Evolutionary conservation across 2,888 invertebrate species (phyloP), one percentile per base, ranked within the genome.

Genomic region (Tenthredo notha): DNA sequence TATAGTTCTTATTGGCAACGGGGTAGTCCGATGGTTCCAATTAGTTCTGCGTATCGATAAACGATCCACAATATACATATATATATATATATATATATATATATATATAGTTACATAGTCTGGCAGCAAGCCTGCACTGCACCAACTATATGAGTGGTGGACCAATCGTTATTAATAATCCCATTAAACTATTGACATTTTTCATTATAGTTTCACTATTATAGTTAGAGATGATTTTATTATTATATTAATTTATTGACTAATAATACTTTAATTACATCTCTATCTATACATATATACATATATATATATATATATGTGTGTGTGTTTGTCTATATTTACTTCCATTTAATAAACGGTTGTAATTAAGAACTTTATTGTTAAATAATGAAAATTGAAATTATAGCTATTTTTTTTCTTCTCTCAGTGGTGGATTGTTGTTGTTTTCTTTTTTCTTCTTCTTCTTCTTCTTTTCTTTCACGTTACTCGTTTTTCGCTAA

Each of bases 11-110:
- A 40, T 2, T 18, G n/a, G 40, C n/a, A 72, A 0, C 37, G 70
- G 10, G 18, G 70, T n/a, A 72, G 37, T 72, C 9, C 70, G 29
- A 18, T 72, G 10, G 70, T 61, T 25, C 61, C 70, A 72, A 72
- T 72, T 72, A 72, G 70, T 72, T 72, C n/a, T 72, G 40, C 29
- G 70, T 72, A 72, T 72, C 70, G 70, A 72, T 72, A 72, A 72
- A 72, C 70, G 70, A 72, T 72, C 40, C 18, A 9, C 37, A 72
- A 18, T 21, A 40, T 61, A 61, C 21, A 61, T 61, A n/a, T n/a
- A n/a, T n/a, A 18, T 21, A 40, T 61, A 61, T 10, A 61, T 61
- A 18, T 21, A 40, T 61, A 61, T 10, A 61, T 61, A 18, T 21
- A 40, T 61, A 61, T 10, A 61, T 61, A 61, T 61, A 61, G 25